Conservation (phyloP, 2,797 vertebrate genomes). For the Enteromius treurensis region DNA sequence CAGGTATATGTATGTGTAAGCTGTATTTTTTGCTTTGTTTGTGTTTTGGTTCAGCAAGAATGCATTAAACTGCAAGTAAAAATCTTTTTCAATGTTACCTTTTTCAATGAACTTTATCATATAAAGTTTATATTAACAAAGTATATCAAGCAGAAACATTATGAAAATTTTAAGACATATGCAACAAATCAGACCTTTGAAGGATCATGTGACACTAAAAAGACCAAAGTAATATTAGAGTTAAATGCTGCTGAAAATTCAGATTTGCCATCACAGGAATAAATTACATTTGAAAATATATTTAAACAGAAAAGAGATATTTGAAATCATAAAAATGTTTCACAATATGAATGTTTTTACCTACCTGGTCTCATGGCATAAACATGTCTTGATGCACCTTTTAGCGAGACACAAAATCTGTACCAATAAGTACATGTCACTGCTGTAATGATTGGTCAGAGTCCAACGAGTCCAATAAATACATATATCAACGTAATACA, state of each 20-base stretch:
- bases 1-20: not conserved
- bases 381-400: too few relatives aligned
- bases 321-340: not conserved
- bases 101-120: not conserved
- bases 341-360: not conserved
- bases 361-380: too few relatives aligned
- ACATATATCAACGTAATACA: too few relatives aligned
- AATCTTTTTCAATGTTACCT: not conserved
- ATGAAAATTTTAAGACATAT: not conserved
- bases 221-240: not conserved
- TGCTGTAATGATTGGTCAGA: too few relatives aligned
- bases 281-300: too few relatives aligned
- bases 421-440: too few relatives aligned
- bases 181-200: not conserved
- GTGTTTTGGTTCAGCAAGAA: too few relatives aligned
- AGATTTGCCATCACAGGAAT: not conserved
- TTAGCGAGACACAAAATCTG: too few relatives aligned
- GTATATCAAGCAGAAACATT: not conserved
- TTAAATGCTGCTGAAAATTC: not conserved
- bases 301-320: too few relatives aligned
- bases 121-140: too few relatives aligned
- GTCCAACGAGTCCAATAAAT: too few relatives aligned
- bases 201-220: not conserved
- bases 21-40: too few relatives aligned
- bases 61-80: not conserved